Base-by-base conservation (phyloP, 2,888 invertebrate species). In the Disparrhopalites patrizii region DNA sequence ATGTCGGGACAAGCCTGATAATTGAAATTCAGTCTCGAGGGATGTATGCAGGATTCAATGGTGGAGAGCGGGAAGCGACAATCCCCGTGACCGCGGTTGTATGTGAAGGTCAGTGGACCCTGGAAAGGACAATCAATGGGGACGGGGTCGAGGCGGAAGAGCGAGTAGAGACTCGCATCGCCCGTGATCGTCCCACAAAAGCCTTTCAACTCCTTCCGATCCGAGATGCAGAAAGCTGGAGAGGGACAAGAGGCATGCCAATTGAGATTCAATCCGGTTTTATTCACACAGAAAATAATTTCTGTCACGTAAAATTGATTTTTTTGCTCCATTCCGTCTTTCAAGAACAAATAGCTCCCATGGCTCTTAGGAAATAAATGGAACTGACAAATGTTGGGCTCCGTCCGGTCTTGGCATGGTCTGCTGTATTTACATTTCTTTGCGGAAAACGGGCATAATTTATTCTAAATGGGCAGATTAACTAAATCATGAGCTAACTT, bases 1-100 rank as follows among this genome's bases (percentile, higher is more conserved):
- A 94, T 89, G 80, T 94, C 93, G 18, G 92, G 92, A 79, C 96
- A 96, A 5, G 93, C 93, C 79, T 94, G 93, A 80, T 93, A 95
- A 80, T 90, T 90, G 77, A 96, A 87, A 73, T 94, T 84, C 62
- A 95, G 83, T 73, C 91, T 85, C 72, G 92, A 93, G 77, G 93
- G 91, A 79, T 95, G 93, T 0, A 94, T 94, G 80, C 95, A 96
- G 77, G 91, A 90, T 80, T 94, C 94, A 76, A 95, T 91, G 75
- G 91, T 91, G 55, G 94, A 94, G 61, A 89, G 88, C 0, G 95
- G 95, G 76, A 86, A 87, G 73, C 87, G 87, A 81, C 95, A 95
- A 78, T 92, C 91, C 23, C 93, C 93, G 77, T 92, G 89, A 2
- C 92, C 93, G 67, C 92, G 85, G 80, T 91, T 93, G 80, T 96